Percentiles rank a stretch among this genome's conserved stretches.
Evolutionary conservation across 2,113 vertebrate genomes (phyloP).

Genomic region (Datnioides undecimradiatus): DNA sequence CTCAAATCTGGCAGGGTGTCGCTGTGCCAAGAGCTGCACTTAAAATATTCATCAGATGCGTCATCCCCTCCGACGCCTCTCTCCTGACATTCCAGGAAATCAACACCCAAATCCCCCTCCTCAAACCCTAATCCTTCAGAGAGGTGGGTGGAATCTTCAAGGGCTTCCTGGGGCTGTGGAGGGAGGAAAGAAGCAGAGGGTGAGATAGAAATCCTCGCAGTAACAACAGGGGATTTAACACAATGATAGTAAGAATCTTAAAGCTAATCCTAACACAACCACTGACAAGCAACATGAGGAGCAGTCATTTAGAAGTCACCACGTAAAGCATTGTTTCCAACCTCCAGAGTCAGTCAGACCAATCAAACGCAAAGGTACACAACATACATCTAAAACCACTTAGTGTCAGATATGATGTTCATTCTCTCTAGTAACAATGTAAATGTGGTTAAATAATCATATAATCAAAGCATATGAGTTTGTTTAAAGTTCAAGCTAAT

Average conservation of each 20-base stretch:
- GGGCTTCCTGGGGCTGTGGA: constrained; percentile 84
- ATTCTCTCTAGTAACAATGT: neutral
- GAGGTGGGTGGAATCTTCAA: constrained; percentile 77
- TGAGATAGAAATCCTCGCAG: constrained; percentile 13
- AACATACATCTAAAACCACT: neutral
- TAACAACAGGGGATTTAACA: neutral
- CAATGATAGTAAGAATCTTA: constrained; percentile 4
- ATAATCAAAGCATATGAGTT: neutral
- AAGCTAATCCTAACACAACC: neutral
- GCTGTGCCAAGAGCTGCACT: constrained; percentile 84
- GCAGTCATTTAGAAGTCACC: neutral
- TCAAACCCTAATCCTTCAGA: constrained; percentile 76
- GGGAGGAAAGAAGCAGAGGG: constrained; percentile 9
- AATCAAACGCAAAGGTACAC: neutral
- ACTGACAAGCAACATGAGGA: neutral
- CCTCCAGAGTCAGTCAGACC: neutral
- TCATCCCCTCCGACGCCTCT: constrained; percentile 59
- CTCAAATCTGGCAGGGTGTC: constrained; percentile 83
- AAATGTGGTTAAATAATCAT: neutral
- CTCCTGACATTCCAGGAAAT: constrained; percentile 75
- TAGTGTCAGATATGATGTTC: neutral
- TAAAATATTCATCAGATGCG: constrained; percentile 81
- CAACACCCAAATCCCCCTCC: constrained; percentile 63
- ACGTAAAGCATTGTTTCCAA: neutral
- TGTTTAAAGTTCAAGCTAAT: neutral